Conservation (phyloP, 1,140 invertebrate genomes). For the Drosophila rhopaloa region DNA sequence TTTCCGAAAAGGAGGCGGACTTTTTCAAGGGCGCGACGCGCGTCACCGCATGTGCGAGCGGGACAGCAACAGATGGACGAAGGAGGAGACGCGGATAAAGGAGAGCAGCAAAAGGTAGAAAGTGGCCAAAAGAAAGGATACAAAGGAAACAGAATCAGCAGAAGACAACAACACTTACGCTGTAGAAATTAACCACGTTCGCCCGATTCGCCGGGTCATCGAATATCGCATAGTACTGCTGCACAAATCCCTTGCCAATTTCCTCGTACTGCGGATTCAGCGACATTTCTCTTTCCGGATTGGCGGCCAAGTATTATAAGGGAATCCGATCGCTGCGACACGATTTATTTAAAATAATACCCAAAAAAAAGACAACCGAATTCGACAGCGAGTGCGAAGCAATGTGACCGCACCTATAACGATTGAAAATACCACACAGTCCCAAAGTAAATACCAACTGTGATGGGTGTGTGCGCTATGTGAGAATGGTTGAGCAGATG, state of each 20-base stretch:
- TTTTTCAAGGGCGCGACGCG: conserved; percentile 56
- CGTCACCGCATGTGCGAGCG: conserved; percentile 47
- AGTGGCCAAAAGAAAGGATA: background rate
- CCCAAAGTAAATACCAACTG: too few species aligned
- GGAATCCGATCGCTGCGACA: background rate
- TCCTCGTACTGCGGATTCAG: conserved; percentile 95
- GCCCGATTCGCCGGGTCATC: conserved; percentile 93
- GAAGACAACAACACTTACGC: conserved; percentile 89
- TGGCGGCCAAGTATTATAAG: background rate
- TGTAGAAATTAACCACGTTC: conserved; percentile 95
- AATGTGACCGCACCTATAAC: background rate
- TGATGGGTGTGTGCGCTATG: too few species aligned
- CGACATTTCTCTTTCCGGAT: conserved; percentile 87
- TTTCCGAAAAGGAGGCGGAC: conserved; percentile 38
- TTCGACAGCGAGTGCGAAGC: background rate
- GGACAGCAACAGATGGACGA: conserved; percentile 16
- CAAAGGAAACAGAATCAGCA: background rate
- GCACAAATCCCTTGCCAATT: conserved; percentile 96
- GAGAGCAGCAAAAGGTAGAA: background rate
- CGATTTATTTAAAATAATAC: background rate
- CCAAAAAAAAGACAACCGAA: background rate
- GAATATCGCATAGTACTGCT: conserved; percentile 96
- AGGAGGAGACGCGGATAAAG: background rate
- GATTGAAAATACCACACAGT: too few species aligned
- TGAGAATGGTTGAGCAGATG: too few species aligned